Evolutionary conservation across 92 coral and sea anemone species (phyloP).

Genomic region (Zoanthus gigantus): DNA sequence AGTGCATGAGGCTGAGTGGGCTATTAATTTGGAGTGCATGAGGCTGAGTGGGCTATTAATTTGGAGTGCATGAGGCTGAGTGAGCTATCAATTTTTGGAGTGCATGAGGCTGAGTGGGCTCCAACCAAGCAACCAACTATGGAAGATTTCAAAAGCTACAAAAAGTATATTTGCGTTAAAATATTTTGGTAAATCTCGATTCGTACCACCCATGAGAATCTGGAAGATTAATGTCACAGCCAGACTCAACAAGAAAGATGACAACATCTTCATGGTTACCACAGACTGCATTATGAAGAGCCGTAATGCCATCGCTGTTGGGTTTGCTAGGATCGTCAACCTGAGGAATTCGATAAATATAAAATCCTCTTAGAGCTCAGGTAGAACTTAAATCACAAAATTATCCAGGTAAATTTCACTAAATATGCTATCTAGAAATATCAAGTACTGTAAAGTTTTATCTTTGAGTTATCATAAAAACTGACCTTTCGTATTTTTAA

Average conservation of each 20-base stretch:
- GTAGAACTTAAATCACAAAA: neutral
- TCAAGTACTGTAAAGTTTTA: too few relatives aligned
- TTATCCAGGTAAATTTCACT: neutral
- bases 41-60: too few relatives aligned
- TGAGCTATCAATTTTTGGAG: too few relatives aligned
- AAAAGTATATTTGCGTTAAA: neutral
- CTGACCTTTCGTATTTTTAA: too few relatives aligned
- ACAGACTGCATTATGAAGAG: conserved; percentile 99
- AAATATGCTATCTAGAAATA: too few relatives aligned
- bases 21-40: too few relatives aligned
- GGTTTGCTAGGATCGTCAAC: conserved; percentile 94
- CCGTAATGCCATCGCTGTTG: conserved; percentile 95
- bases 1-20: too few relatives aligned
- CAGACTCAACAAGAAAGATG: conserved; percentile 84
- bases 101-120: too few relatives aligned
- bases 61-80: too few relatives aligned
- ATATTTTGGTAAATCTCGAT: neutral
- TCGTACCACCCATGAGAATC: conserved; percentile 99
- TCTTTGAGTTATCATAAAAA: too few relatives aligned
- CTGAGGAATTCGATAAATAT: conserved; percentile 45
- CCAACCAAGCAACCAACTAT: too few relatives aligned
- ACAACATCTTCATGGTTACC: conserved; percentile 88
- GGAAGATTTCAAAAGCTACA: too few relatives aligned
- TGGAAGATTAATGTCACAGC: conserved; percentile 93
- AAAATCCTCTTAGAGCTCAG: neutral